phyloP scores from a whole-genome alignment of 2,113 vertebrate genomes.

The Riparia riparia region DNA sequence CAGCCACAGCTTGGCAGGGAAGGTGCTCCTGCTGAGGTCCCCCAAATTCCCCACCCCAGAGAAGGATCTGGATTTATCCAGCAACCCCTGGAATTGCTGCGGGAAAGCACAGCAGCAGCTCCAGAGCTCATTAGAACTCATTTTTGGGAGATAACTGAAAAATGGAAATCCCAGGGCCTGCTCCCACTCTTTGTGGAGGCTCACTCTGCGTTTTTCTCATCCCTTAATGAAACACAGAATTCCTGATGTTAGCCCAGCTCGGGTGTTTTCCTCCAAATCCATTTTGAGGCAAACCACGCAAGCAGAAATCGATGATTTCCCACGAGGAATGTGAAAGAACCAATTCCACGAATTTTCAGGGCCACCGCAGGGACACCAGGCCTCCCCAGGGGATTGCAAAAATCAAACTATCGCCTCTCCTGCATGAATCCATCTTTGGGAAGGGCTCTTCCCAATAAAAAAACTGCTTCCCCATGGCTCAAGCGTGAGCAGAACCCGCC shows the following conservation, averaged over 20 bases:
- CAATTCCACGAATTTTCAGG: neutral
- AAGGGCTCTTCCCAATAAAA: neutral
- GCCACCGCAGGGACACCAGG: neutral
- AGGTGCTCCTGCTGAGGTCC: neutral
- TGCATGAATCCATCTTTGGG: neutral
- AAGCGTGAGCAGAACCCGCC: neutral
- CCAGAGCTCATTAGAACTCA: neutral
- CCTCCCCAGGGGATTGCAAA: neutral
- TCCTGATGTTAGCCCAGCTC: neutral
- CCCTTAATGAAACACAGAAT: neutral
- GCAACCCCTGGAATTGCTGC: neutral
- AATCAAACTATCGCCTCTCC: neutral
- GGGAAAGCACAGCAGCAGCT: neutral
- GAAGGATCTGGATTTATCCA: neutral
- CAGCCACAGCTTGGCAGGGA: neutral
- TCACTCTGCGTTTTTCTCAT: neutral
- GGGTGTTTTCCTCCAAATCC: neutral
- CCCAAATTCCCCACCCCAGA: neutral
- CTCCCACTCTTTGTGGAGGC: neutral
- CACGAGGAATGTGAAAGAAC: neutral
- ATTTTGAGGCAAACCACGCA: neutral
- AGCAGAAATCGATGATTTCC: neutral
- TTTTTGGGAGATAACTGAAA: neutral
- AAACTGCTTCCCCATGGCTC: neutral
- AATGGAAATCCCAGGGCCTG: neutral